phyloP scores from a whole-genome alignment of 2,113 vertebrate species.

The Conger conger region DNA sequence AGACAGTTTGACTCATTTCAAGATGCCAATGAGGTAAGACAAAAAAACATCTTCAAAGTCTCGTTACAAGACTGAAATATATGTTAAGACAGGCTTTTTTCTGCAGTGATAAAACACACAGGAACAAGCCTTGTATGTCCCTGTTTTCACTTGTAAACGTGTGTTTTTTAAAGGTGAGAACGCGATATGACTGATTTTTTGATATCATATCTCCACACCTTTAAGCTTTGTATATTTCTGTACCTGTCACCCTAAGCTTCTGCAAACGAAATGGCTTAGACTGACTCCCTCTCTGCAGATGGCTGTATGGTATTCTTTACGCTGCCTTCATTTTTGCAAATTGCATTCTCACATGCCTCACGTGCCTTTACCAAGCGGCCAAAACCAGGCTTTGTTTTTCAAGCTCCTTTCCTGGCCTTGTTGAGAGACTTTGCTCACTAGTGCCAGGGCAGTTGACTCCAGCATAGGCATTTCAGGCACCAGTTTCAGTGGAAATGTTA shows the following conservation, averaged over 20 bases:
- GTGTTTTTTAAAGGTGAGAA: neutral
- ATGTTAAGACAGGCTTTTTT: too few relatives aligned
- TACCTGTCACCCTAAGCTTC: neutral
- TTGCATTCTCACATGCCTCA: neutral
- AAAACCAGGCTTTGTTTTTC: too few relatives aligned
- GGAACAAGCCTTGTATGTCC: neutral
- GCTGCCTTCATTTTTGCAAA: neutral
- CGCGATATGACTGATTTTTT: conserved; percentile 7
- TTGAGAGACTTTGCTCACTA: too few relatives aligned
- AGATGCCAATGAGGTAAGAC: too few relatives aligned
- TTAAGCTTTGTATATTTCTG: conserved; percentile 11
- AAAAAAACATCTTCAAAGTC: too few relatives aligned
- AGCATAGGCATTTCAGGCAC: too few relatives aligned
- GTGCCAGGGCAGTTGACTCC: too few relatives aligned
- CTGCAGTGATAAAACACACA: neutral
- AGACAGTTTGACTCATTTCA: too few relatives aligned
- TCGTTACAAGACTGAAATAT: too few relatives aligned
- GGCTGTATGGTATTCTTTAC: neutral
- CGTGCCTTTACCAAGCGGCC: too few relatives aligned
- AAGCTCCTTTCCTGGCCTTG: too few relatives aligned
- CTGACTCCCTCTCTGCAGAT: neutral
- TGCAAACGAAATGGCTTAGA: neutral
- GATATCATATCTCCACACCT: conserved; percentile 7
- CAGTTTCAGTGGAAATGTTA: too few relatives aligned
- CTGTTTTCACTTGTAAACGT: neutral